Evolutionary conservation across 2,113 vertebrate species (phyloP).

Genomic region (Calonectris borealis): DNA sequence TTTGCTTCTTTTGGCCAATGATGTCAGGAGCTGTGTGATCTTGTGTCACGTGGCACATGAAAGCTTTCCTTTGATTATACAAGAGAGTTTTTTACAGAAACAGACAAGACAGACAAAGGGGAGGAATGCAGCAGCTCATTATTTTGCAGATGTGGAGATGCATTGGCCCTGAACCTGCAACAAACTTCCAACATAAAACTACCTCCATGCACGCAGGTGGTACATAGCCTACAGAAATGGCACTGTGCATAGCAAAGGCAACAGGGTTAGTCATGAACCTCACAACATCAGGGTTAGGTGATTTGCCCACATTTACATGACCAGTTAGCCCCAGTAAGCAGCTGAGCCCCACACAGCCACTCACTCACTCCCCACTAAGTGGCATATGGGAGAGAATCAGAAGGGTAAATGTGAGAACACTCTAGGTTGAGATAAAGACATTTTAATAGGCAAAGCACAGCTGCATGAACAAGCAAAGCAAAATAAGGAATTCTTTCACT

Average conservation of each 20-base stretch:
- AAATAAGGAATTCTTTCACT: not conserved
- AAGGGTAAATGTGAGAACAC: not conserved
- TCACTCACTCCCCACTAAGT: not conserved
- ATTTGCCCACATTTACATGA: not conserved
- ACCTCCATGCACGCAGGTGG: not conserved
- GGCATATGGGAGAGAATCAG: not conserved
- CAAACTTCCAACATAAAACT: not conserved
- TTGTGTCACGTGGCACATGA: not conserved
- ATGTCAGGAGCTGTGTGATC: not conserved
- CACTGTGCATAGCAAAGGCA: not conserved
- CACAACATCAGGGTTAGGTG: not conserved
- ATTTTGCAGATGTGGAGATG: not conserved
- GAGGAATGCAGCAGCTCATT: not conserved
- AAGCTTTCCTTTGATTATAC: not conserved
- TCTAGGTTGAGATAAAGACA: not conserved
- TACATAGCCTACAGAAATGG: not conserved
- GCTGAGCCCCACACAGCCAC: not conserved
- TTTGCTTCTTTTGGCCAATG: not conserved
- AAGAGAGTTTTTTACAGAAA: not conserved
- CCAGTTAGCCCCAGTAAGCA: not conserved
- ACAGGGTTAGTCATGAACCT: not conserved
- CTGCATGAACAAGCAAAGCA: not conserved
- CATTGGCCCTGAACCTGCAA: not conserved
- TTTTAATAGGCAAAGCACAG: not conserved
- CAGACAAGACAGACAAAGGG: not conserved